Evolutionary conservation across 2,797 vertebrate species (phyloP).

Genomic region (Rhinophrynus dorsalis): DNA sequence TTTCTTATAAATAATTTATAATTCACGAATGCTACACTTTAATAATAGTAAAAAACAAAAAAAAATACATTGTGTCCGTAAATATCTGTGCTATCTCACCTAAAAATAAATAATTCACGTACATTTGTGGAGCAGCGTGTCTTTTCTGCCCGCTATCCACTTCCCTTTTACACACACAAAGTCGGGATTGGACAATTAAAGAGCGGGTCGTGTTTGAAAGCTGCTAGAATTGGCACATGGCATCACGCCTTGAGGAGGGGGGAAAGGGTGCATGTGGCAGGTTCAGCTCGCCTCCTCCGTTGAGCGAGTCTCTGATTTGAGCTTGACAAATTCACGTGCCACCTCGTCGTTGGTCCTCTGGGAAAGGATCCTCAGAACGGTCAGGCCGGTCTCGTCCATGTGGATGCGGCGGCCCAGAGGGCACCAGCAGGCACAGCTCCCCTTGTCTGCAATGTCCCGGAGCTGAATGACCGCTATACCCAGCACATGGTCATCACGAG

Average conservation of each 20-base stretch:
- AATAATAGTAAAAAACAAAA: constrained; percentile 46
- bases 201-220: constrained; percentile 57
- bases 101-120: constrained; percentile 57
- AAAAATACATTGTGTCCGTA: constrained; percentile 53
- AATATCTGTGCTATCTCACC: constrained; percentile 48
- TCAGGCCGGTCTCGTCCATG: constrained; percentile 94
- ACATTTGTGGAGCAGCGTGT: constrained; percentile 27
- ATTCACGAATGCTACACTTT: constrained; percentile 52
- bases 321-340: constrained; percentile 92
- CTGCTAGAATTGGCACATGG: constrained; percentile 78
- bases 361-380: constrained; percentile 91
- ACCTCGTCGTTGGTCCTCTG: constrained; percentile 95
- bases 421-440: constrained; percentile 94
- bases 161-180: too few relatives aligned
- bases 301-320: constrained; percentile 92
- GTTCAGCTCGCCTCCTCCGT: constrained; percentile 88
- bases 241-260: constrained; percentile 33
- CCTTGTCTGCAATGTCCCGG: constrained; percentile 82
- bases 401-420: constrained; percentile 84
- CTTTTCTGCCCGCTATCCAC: background rate
- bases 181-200: background rate
- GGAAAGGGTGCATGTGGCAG: background rate
- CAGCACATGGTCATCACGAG: constrained; percentile 88
- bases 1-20: constrained; percentile 60
- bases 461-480: constrained; percentile 89